These are phyloP conservation scores for Phyto melanocephala DNA, from an alignment of 2,888 invertebrate species.

Conservation along the genomic window DNA sequence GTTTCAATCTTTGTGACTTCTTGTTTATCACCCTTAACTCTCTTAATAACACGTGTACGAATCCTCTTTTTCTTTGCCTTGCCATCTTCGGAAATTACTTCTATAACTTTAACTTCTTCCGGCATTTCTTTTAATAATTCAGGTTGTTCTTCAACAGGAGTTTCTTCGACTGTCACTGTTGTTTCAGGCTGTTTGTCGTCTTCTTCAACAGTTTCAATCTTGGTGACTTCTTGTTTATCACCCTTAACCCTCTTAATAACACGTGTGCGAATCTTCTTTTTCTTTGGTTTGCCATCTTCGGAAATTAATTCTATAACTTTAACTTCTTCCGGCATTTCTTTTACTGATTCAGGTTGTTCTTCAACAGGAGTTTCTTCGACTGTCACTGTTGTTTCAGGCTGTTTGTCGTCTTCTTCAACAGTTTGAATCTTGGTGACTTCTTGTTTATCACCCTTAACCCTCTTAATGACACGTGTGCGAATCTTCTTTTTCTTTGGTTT, in stretches of 20 bases:
- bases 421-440: slow-evolving; percentile 60
- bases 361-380: slow-evolving; percentile 50
- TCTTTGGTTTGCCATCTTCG: slow-evolving; percentile 57
- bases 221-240: slow-evolving; percentile 60
- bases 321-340: slow-evolving; percentile 57
- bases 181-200: slow-evolving; percentile 56
- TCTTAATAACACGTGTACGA: slow-evolving; percentile 53
- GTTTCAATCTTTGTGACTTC: slow-evolving; percentile 62
- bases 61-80: slow-evolving; percentile 47
- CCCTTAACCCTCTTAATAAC: slow-evolving; percentile 59
- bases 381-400: slow-evolving; percentile 55
- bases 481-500: slow-evolving; percentile 52
- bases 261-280: slow-evolving; percentile 53
- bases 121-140: slow-evolving; percentile 45
- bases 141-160: slow-evolving; percentile 40
- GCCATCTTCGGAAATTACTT: slow-evolving; percentile 56
- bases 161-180: slow-evolving; percentile 55
- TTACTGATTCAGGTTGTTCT: slow-evolving; percentile 34
- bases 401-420: slow-evolving; percentile 61
- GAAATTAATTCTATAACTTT: slow-evolving; percentile 43
- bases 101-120: slow-evolving; percentile 50
- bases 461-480: slow-evolving; percentile 56
- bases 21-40: slow-evolving; percentile 55
- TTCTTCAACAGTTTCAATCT: slow-evolving; percentile 61
- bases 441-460: slow-evolving; percentile 54